Conservation (phyloP, 1,140 invertebrate species). For the Drosophila mayri region DNA sequence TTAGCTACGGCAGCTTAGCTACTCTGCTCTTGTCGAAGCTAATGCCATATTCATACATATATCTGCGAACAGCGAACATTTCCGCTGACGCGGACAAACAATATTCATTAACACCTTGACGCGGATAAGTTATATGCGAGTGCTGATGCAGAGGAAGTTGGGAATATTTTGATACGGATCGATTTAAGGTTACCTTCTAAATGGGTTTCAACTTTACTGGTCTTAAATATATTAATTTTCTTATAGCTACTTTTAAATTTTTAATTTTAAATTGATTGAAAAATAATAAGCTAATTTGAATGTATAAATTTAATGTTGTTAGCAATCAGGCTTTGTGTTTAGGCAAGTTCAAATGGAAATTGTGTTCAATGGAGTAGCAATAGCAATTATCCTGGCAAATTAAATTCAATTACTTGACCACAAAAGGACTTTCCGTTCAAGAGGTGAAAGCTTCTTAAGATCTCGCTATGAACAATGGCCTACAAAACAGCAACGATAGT, state of each 20-base stretch:
- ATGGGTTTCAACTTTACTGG: no score
- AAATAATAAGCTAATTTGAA: no score
- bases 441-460: constrained; percentile 14
- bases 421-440: constrained; percentile 12
- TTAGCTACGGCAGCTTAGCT: constrained; percentile 14
- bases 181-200: neutral
- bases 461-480: neutral
- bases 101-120: constrained; percentile 57
- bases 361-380: neutral
- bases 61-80: constrained; percentile 26
- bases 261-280: no score
- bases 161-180: neutral
- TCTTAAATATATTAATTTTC: no score
- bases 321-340: neutral
- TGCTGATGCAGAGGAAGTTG: constrained; percentile 2
- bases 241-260: no score
- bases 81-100: constrained; percentile 36
- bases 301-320: no score
- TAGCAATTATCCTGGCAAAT: constrained; percentile 22
- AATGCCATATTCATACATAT: constrained; percentile 14
- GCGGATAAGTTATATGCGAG: constrained; percentile 13
- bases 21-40: constrained; percentile 2
- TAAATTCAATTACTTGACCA: constrained; percentile 21
- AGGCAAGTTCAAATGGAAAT: neutral
- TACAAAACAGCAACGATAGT: neutral